phyloP scores from a whole-genome alignment of 1,140 invertebrate species.

The Ceratoteleas bidentatus region DNA sequence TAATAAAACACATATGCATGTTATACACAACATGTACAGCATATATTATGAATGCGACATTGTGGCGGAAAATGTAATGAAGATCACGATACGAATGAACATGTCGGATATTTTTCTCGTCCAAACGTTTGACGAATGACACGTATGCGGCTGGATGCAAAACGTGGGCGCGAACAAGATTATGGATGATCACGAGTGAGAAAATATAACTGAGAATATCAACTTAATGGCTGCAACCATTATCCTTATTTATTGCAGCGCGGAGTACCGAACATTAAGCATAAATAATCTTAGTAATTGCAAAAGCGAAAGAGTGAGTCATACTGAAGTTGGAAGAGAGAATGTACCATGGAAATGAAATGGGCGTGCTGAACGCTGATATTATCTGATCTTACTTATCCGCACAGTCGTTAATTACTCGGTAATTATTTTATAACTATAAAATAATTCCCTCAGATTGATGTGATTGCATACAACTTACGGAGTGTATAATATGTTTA shows the following conservation, averaged over 20 bases:
- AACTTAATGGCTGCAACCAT: conserved; percentile 77
- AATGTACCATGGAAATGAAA: conserved; percentile 66
- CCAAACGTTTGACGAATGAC: conserved; percentile 73
- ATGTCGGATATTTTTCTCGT: neutral
- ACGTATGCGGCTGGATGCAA: conserved; percentile 65
- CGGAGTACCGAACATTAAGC: conserved; percentile 73
- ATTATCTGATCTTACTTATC: conserved; percentile 57
- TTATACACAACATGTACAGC: no score
- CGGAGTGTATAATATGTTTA: conserved; percentile 20
- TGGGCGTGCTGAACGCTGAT: conserved; percentile 47
- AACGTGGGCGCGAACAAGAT: conserved; percentile 76
- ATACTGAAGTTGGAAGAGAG: conserved; percentile 61
- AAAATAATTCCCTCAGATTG: conserved; percentile 57
- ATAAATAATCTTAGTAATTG: conserved; percentile 81
- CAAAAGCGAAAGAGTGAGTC: conserved; percentile 62
- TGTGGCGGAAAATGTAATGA: no score
- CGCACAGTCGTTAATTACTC: conserved; percentile 63
- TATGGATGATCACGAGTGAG: conserved; percentile 75
- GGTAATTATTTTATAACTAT: conserved; percentile 63
- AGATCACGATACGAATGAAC: no score
- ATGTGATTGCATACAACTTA: conserved; percentile 34
- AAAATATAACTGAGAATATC: conserved; percentile 79
- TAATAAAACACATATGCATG: no score
- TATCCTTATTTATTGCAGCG: conserved; percentile 78
- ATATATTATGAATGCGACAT: no score